These are phyloP conservation scores for Apis cerana DNA, from an alignment of 1,140 invertebrate genomes.

Conservation along the genomic window DNA sequence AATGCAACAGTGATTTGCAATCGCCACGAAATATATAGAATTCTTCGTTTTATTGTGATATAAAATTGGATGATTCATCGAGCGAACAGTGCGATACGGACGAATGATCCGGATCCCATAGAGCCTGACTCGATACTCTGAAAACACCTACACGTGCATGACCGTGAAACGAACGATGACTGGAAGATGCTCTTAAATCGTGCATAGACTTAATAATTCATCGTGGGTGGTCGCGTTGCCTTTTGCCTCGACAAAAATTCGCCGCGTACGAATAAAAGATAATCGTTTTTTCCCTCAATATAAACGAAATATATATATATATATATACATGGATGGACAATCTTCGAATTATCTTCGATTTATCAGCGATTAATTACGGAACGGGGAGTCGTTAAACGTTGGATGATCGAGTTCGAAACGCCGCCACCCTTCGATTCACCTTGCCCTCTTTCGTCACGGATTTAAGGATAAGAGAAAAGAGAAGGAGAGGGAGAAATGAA, in stretches of 20 bases:
- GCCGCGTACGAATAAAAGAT: too few relatives aligned
- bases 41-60: too few relatives aligned
- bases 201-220: constrained; percentile 8
- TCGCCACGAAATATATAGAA: too few relatives aligned
- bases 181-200: constrained; percentile 11
- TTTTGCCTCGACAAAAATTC: too few relatives aligned
- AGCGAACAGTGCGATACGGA: background rate
- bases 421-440: constrained; percentile 59
- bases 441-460: constrained; percentile 62
- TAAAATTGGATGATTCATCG: background rate
- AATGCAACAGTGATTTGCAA: too few relatives aligned
- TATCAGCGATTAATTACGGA: constrained; percentile 57
- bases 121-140: constrained; percentile 23
- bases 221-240: constrained; percentile 3
- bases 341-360: constrained; percentile 31
- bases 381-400: constrained; percentile 57
- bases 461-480: constrained; percentile 1
- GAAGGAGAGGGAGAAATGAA: background rate
- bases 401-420: constrained; percentile 61
- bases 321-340: background rate
- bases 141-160: constrained; percentile 42
- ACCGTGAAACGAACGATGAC: constrained; percentile 38
- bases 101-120: background rate
- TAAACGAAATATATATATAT: too few relatives aligned
- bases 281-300: too few relatives aligned